Conservation (phyloP, 2,113 vertebrate species). For the Percina caprodes region DNA sequence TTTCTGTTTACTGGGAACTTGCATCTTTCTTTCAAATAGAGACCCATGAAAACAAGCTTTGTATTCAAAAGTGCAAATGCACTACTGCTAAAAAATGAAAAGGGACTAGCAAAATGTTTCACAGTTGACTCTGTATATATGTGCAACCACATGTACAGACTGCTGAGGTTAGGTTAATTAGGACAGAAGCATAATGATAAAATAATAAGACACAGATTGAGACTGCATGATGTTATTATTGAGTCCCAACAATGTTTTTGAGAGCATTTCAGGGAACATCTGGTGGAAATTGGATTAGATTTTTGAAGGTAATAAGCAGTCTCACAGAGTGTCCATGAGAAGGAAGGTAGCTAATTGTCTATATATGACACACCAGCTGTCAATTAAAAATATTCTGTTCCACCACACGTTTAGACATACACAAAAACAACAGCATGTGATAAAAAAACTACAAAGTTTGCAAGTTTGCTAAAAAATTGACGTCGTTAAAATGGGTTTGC, state of each 20-base stretch:
- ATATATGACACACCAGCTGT: background rate
- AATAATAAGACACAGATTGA: background rate
- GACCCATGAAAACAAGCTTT: constrained; percentile 2
- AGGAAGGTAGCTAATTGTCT: background rate
- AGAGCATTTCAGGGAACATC: background rate
- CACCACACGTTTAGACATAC: background rate
- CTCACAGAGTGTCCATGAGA: background rate
- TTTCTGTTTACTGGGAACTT: constrained; percentile 9
- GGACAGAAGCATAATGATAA: background rate
- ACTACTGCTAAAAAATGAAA: background rate
- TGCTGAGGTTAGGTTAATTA: background rate
- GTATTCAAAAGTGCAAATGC: background rate
- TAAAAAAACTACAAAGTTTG: too few species aligned
- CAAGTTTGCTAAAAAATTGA: too few species aligned
- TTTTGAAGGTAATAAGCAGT: background rate
- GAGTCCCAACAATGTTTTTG: background rate
- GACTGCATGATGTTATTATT: background rate
- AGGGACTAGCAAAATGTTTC: background rate
- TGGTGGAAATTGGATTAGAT: background rate
- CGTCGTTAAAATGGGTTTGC: too few species aligned
- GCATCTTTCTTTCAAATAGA: constrained; percentile 2
- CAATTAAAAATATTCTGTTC: background rate
- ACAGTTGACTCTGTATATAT: too few species aligned
- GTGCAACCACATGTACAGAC: background rate
- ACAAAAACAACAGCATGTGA: too few species aligned